Evolutionary conservation across 2,888 invertebrate species (phyloP), one percentile per base, ranked within the genome.

Genomic region (Malachius bipustulatus): DNA sequence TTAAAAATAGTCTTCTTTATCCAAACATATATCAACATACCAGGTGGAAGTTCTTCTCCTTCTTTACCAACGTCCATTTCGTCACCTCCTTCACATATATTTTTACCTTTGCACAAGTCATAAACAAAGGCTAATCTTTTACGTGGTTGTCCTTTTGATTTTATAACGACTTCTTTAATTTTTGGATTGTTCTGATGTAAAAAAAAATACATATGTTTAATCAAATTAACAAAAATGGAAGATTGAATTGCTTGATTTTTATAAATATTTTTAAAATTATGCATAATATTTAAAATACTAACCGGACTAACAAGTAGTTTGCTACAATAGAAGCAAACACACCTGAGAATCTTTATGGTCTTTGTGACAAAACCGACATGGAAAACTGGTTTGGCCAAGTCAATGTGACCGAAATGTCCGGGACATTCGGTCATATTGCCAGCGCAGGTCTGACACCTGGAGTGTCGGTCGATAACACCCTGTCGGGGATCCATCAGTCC

Each of bases 401-500:
- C 96, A 52, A 99, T 85, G 61, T 99, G 98, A 3, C 96, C 98
- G 67, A 98, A 99, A 64, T 99, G 98, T 2, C 98, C 98, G 2
- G 98, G 96, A 60, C 98, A 99, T 62, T 97, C 96, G 0, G 91
- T 88, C 87, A 96, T 90, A 56, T 91, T 94, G 30, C 97, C 89
- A 41, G 94, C 93, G 60, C 94, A 96, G 0, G 94, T 96, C 61
- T 90, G 90, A 56, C 94, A 94, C 40, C 91, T 71, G 2, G 93
- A 88, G 52, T 76, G 81, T 48, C 96, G 73, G 61, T 98, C 97
- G 28, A 96, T 88, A 39, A 94, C 94, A 51, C 97, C 98, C 67
- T 98, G 97, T 36, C 98, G 71, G 1, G 98, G 98, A 63, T 99
- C 98, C 97, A 98, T 98, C 44, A 99, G 77, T 16, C 98, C 98